Conservation (phyloP, 2,888 invertebrate genomes). For the Helleia helle region DNA sequence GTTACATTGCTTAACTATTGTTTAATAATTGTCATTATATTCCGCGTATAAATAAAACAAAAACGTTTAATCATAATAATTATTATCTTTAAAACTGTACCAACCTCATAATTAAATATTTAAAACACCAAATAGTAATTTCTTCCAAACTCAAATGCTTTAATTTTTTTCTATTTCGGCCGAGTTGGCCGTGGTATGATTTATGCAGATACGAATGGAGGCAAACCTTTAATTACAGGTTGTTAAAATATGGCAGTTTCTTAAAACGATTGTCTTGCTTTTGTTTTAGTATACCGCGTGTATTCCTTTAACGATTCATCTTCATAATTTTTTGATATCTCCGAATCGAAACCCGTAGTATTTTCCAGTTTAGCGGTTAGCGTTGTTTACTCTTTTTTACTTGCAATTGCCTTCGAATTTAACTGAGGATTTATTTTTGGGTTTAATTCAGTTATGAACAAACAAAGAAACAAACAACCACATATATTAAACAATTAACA, state of each 20-base stretch:
- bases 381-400: too few relatives aligned
- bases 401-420: too few relatives aligned
- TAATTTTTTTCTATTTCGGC: slow-evolving; percentile 74
- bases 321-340: slow-evolving; percentile 7
- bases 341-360: background rate
- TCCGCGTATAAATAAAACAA: background rate
- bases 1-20: too few relatives aligned
- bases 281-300: slow-evolving; percentile 66
- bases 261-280: slow-evolving; percentile 66
- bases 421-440: too few relatives aligned
- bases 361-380: too few relatives aligned
- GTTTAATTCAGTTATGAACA: too few relatives aligned
- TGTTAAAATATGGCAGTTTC: slow-evolving; percentile 75
- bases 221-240: slow-evolving; percentile 74
- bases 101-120: slow-evolving; percentile 3
- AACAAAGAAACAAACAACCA: too few relatives aligned
- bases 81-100: slow-evolving; percentile 2
- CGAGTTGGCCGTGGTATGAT: slow-evolving; percentile 71
- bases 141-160: slow-evolving; percentile 43
- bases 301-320: slow-evolving; percentile 34
- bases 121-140: slow-evolving; percentile 23
- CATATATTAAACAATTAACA: too few relatives aligned
- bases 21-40: too few relatives aligned
- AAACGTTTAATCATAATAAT: background rate
- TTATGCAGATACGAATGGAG: slow-evolving; percentile 71